These are phyloP conservation scores for Sicus ferrugineus DNA, from an alignment of 2,888 invertebrate genomes.

Conservation along the genomic window DNA sequence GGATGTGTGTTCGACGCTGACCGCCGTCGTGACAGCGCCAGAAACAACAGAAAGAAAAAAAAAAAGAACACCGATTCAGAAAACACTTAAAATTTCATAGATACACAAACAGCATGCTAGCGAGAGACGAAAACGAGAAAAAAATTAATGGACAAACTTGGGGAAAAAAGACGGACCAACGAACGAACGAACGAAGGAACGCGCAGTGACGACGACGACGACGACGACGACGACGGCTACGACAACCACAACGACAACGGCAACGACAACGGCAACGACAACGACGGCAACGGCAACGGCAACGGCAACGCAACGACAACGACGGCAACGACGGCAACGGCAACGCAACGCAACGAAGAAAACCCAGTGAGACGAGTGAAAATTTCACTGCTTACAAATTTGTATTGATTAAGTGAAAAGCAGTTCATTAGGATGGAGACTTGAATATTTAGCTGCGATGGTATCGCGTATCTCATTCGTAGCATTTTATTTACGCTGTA, in stretches of 20 bases:
- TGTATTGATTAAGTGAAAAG: background rate
- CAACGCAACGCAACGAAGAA: slow-evolving; percentile 32
- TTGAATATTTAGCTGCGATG: background rate
- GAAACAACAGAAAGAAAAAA: slow-evolving; percentile 40
- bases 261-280: too few species aligned
- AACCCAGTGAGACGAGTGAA: slow-evolving; percentile 43
- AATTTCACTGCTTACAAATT: slow-evolving; percentile 36
- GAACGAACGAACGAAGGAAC: background rate
- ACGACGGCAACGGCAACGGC: too few species aligned
- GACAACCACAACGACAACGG: too few species aligned
- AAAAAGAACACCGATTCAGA: slow-evolving; percentile 37
- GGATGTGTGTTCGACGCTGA: background rate
- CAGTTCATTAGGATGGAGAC: background rate
- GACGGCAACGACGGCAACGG: too few species aligned
- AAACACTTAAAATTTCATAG: slow-evolving; percentile 43
- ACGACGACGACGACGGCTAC: too few species aligned
- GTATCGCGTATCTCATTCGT: background rate
- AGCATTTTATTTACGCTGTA: slow-evolving; percentile 22
- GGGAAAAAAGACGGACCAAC: slow-evolving; percentile 5
- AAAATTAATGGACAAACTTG: slow-evolving; percentile 19
- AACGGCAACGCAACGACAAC: too few species aligned
- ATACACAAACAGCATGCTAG: slow-evolving; percentile 44
- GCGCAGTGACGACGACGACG: background rate
- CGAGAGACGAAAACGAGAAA: slow-evolving; percentile 35
- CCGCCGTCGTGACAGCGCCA: background rate